Evolutionary conservation across 1,140 invertebrate species (phyloP).

Genomic region (Drosophila serrata): DNA sequence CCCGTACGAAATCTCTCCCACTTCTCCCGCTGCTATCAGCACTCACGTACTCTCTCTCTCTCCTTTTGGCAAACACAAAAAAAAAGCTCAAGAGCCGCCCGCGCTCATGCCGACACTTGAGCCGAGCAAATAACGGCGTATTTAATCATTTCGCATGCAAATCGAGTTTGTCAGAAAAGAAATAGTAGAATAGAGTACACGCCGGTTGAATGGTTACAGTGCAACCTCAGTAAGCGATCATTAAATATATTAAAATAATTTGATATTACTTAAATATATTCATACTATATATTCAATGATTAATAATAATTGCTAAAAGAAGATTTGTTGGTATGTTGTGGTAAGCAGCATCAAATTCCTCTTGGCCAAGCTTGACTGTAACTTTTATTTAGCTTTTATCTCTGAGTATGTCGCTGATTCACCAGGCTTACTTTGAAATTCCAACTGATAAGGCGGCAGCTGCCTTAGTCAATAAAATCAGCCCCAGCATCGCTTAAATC

Average conservation of each 20-base stretch:
- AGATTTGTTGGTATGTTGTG: background rate
- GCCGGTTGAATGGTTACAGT: constrained; percentile 15
- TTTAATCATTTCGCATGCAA: constrained; percentile 76
- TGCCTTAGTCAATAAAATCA: constrained; percentile 2
- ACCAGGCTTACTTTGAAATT: background rate
- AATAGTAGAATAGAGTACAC: constrained; percentile 25
- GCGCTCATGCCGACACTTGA: constrained; percentile 9
- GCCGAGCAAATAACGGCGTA: constrained; percentile 54
- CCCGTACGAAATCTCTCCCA: constrained; percentile 13
- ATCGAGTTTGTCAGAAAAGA: constrained; percentile 68
- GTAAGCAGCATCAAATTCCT: background rate
- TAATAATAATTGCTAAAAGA: background rate
- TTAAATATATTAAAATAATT: background rate
- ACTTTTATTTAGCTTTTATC: background rate
- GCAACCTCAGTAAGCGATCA: background rate
- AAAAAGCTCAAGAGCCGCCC: constrained; percentile 25
- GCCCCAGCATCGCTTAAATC: constrained; percentile 9
- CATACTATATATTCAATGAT: too few species aligned
- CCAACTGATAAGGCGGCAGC: constrained; percentile 24
- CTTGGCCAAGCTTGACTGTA: background rate
- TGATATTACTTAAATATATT: too few species aligned
- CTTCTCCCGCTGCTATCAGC: constrained; percentile 8
- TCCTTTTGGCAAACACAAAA: constrained; percentile 11
- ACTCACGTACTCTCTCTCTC: background rate
- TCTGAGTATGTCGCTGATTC: constrained; percentile 14